Conservation (phyloP, 2,113 vertebrate species). For the Phasianus colchicus region DNA sequence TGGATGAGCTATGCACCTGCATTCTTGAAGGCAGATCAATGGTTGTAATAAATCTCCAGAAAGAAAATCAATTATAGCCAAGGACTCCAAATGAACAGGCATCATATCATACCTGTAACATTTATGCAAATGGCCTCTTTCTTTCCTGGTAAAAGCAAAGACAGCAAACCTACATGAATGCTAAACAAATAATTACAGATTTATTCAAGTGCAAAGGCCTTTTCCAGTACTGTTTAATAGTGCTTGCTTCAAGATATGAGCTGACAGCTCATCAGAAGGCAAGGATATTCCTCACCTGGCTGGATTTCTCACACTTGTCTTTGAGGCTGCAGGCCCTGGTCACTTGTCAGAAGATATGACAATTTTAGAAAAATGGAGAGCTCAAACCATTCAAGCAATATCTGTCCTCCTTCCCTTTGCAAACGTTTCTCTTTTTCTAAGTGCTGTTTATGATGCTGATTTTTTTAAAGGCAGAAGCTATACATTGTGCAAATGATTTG, state of each 20-base stretch:
- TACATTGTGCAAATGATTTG: background rate
- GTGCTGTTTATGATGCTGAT: background rate
- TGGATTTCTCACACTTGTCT: background rate
- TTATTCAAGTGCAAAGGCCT: background rate
- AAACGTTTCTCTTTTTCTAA: background rate
- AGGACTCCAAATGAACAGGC: background rate
- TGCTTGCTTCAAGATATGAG: background rate
- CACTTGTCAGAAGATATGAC: background rate
- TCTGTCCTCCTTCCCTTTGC: background rate
- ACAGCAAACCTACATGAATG: background rate
- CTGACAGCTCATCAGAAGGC: background rate
- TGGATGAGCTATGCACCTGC: background rate
- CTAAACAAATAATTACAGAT: background rate
- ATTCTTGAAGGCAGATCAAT: background rate
- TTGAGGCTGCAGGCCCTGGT: background rate
- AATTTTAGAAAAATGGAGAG: fast-evolving
- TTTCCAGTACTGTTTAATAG: background rate
- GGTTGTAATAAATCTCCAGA: background rate
- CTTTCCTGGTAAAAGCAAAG: background rate
- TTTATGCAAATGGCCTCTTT: background rate
- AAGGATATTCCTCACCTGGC: background rate
- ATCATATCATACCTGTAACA: background rate
- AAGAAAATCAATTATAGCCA: background rate
- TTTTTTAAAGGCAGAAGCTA: background rate
- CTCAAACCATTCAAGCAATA: background rate